Percentiles rank a stretch among this genome's conserved stretches.
These are phyloP conservation scores for Erethizon dorsatum DNA, from an alignment of 2,797 vertebrate species.

Conservation along the genomic window DNA sequence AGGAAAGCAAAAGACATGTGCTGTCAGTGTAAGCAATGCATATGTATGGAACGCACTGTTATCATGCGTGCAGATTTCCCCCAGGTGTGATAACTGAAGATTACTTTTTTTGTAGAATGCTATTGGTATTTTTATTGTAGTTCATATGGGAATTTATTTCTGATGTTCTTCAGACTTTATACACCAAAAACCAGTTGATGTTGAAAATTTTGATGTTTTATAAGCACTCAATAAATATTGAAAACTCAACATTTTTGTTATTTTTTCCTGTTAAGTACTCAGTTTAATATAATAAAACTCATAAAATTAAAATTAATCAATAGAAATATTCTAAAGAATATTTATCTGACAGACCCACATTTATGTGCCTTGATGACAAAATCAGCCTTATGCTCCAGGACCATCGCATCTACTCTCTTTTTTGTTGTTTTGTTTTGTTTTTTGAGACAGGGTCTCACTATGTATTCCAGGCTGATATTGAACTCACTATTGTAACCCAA, in stretches of 20 bases:
- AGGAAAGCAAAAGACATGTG: neutral
- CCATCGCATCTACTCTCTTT: neutral
- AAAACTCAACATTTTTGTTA: no score
- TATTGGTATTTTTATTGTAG: no score
- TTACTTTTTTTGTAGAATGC: no score
- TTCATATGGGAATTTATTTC: no score
- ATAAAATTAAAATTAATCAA: neutral
- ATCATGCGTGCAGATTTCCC: neutral
- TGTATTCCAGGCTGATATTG: neutral
- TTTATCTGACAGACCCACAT: neutral
- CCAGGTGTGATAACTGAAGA: neutral
- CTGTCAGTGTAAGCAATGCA: neutral
- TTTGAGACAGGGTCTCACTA: neutral
- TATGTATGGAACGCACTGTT: neutral
- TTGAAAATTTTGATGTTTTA: neutral
- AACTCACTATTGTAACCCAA: neutral
- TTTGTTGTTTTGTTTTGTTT: neutral
- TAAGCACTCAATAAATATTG: no score
- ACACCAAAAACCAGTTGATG: no score
- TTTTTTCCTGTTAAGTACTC: neutral
- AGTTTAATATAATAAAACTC: neutral
- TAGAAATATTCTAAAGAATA: neutral
- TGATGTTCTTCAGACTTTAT: no score
- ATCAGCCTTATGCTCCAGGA: neutral
- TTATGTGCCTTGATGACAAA: neutral